These are phyloP conservation scores for Tympanoctomys barrerae DNA, from an alignment of 2,797 vertebrate genomes.

Conservation along the genomic window DNA sequence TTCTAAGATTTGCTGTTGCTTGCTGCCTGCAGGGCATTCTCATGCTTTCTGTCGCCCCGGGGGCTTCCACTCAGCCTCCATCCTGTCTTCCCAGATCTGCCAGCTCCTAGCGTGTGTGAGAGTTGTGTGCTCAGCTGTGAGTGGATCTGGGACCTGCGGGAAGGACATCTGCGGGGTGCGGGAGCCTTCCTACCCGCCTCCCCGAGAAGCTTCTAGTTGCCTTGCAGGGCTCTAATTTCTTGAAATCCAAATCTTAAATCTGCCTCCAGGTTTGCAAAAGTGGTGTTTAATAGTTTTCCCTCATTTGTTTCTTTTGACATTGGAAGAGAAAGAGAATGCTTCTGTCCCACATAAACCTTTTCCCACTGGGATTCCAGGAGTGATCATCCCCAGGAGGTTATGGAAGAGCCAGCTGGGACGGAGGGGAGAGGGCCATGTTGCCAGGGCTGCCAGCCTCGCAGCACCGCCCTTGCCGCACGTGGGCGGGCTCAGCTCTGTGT, in stretches of 20 bases:
- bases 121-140: not conserved
- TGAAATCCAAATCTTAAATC: not conserved
- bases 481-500: not conserved
- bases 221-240: not conserved
- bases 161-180: not conserved
- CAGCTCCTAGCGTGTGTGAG: not conserved
- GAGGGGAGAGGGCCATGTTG: not conserved
- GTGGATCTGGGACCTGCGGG: not conserved
- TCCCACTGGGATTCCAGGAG: not conserved
- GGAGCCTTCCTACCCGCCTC: not conserved
- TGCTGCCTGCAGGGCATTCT: not conserved
- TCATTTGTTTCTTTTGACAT: not conserved
- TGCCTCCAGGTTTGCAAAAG: slow-evolving; percentile 16
- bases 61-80: not conserved
- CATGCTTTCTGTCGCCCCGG: not conserved
- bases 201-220: not conserved
- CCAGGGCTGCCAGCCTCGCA: not conserved
- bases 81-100: not conserved
- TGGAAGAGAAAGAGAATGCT: not conserved
- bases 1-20: not conserved
- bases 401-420: not conserved
- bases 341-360: not conserved
- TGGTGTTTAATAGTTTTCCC: not conserved
- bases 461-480: too few species aligned
- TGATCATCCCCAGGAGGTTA: not conserved